Base-by-base conservation (phyloP, 2,888 invertebrate genomes). In the Poecilus cupreus region DNA sequence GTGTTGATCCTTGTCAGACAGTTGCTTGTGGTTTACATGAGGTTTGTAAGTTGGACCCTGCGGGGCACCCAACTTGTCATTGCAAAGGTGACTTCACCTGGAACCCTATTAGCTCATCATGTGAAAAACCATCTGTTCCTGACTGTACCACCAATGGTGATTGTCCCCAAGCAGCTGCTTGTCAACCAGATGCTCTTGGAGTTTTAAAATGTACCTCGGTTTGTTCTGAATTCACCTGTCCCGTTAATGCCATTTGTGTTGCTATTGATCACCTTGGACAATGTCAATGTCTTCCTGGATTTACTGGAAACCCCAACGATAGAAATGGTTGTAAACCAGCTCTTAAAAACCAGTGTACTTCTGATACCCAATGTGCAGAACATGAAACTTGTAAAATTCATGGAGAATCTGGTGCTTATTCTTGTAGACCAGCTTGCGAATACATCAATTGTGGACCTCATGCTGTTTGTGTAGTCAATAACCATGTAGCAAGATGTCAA, bases 281-380 rank as follows among this genome's bases (percentile, higher is more conserved):
- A 86, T 98, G 98, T 87, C 94, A 96, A 86, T 98, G 98, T 87
- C 90, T 95, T 16, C 90, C 92, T 46, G 97, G 96, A 2, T 98
- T 93, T 88, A 92, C 94, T 10, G 98, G 98, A 43, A 97, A 98
- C 90, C 96, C 97, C 16, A 96, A 96, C 86, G 96, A 97, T 87
- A 92, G 97, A 22, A 94, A 94, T 84, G 97, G 97, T n/a, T 97
- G 97, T 86, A 91, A 93, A 84, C 92, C 92, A 11, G 88, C 94
- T 0, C 91, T 93, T 13, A 94, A 93, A 87, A 94, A 96, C 85
- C 92, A 94, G 87, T 97, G 97, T 86, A 90, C 91, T 11, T 93
- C 94, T 51, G 95, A 96, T 88, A 94, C 93, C 37, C 95, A 97
- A 87, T 97, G 97, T 86, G 90, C 94, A 32, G 97, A 97, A 89